Percentiles rank a stretch among this genome's conserved stretches.
Conservation (phyloP, 2,888 invertebrate genomes). For the Netelia inedita region DNA sequence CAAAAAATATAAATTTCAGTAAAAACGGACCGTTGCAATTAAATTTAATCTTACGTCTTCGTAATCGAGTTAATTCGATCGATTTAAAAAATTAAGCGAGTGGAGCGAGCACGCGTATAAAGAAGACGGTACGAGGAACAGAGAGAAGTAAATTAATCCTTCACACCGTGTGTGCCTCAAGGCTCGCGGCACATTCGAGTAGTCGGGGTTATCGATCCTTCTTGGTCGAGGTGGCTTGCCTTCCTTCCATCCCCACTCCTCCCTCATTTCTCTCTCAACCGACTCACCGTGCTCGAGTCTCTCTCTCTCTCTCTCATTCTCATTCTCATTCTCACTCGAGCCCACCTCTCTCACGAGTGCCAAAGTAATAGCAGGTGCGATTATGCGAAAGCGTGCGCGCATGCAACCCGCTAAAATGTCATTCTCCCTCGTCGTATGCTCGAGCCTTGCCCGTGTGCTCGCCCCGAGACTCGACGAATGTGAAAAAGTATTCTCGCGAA, state of each 20-base stretch:
- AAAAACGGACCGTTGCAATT: no score
- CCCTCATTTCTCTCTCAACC: constrained; percentile 48
- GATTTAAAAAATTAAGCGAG: no score
- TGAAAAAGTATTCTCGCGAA: constrained; percentile 3
- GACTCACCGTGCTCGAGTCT: constrained; percentile 38
- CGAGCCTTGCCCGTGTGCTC: constrained; percentile 21
- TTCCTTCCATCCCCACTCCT: constrained; percentile 39
- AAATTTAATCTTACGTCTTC: no score
- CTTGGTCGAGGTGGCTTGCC: constrained; percentile 49
- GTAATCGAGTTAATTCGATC: no score
- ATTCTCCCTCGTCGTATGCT: constrained; percentile 72
- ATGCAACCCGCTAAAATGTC: constrained; percentile 80
- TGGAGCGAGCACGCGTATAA: no score
- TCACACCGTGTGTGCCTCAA: constrained; percentile 65
- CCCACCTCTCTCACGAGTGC: constrained; percentile 53
- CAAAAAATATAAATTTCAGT: neutral
- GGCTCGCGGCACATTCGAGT: constrained; percentile 57
- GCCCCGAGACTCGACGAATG: constrained; percentile 18
- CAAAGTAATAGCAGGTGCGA: constrained; percentile 80
- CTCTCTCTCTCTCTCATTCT: constrained; percentile 31
- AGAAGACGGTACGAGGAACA: neutral
- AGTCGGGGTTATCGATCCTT: constrained; percentile 72
- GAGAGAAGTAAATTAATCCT: constrained; percentile 70
- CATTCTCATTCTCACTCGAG: constrained; percentile 41
- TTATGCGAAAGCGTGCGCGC: constrained; percentile 79